Evolutionary conservation across 2,888 invertebrate genomes (phyloP).

Genomic region (Eurytoma californica): DNA sequence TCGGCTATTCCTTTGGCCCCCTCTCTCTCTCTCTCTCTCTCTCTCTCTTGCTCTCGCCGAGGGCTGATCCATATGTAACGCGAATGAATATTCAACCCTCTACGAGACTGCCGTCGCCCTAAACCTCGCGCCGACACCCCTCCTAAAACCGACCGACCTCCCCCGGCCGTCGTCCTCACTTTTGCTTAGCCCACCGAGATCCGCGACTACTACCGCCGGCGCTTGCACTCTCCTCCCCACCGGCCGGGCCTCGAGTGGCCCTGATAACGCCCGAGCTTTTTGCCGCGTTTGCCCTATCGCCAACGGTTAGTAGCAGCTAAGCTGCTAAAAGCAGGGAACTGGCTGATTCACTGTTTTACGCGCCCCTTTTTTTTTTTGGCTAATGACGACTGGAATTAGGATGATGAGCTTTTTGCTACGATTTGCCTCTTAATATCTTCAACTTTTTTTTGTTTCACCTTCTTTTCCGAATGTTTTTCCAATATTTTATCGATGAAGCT

Average conservation of each 20-base stretch:
- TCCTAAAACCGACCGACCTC: slow-evolving; percentile 57
- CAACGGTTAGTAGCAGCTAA: slow-evolving; percentile 12
- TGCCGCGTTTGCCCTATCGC: slow-evolving; percentile 31
- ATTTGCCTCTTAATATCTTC: not conserved
- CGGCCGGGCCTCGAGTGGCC: slow-evolving; percentile 60
- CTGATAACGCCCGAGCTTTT: slow-evolving; percentile 64
- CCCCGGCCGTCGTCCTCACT: slow-evolving; percentile 21
- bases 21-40: slow-evolving; percentile 48
- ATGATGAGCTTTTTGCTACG: not conserved
- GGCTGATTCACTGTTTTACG: slow-evolving; percentile 5
- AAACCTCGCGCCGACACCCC: slow-evolving; percentile 60
- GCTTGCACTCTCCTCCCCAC: slow-evolving; percentile 2
- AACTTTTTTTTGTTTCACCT: not conserved
- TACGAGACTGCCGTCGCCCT: slow-evolving; percentile 59
- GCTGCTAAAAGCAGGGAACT: not conserved
- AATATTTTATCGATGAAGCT: too few species aligned
- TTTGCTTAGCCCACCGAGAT: slow-evolving; percentile 53
- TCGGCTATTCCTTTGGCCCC: not conserved
- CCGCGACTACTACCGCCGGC: slow-evolving; percentile 58
- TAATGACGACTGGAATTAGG: slow-evolving; percentile 19
- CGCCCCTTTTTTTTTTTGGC: not conserved
- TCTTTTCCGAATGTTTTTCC: too few species aligned
- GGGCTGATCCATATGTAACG: slow-evolving; percentile 74
- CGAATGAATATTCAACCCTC: slow-evolving; percentile 74
- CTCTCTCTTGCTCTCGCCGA: slow-evolving; percentile 52